A percentile compares a stretch with the other conserved stretches of the same genome.
phyloP scores from a whole-genome alignment of 2,888 invertebrate genomes.

The Pristionchus entomophagus region DNA sequence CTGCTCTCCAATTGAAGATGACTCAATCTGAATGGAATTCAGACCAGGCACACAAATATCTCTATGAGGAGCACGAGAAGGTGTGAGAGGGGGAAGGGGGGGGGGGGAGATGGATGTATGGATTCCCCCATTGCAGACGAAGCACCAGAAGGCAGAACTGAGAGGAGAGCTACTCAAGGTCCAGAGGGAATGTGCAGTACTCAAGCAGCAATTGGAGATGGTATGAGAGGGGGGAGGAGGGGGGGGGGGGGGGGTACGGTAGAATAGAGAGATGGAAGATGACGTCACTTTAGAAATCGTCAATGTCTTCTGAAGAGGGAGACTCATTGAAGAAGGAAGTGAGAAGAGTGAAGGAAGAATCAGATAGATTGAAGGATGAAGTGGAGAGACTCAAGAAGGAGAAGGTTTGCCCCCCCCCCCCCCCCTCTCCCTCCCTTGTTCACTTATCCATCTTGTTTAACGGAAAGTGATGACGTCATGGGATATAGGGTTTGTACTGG shows the following conservation, averaged over 20 bases:
- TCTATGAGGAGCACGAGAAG: constrained; percentile 43
- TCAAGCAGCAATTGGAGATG: constrained; percentile 37
- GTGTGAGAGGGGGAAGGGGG: background rate
- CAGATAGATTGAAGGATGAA: constrained; percentile 14
- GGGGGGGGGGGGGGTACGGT: background rate
- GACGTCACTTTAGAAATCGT: background rate
- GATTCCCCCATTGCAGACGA: background rate
- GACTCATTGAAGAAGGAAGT: constrained; percentile 40
- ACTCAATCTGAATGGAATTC: constrained; percentile 38
- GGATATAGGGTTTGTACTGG: background rate
- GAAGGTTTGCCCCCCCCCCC: no score
- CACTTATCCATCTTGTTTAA: background rate
- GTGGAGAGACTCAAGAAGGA: constrained; percentile 33
- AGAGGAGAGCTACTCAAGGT: constrained; percentile 40
- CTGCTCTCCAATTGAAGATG: constrained; percentile 42
- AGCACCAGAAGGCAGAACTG: constrained; percentile 44
- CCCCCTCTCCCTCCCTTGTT: no score
- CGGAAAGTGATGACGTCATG: background rate
- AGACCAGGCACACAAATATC: constrained; percentile 43
- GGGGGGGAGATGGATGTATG: background rate
- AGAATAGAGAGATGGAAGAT: background rate
- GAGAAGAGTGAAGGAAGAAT: constrained; percentile 20
- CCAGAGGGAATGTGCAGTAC: constrained; percentile 30
- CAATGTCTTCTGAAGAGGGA: background rate
- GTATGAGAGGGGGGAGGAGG: background rate